These are phyloP conservation scores for Eidolon helvum DNA, from an alignment of 2,113 vertebrate species.

Conservation along the genomic window DNA sequence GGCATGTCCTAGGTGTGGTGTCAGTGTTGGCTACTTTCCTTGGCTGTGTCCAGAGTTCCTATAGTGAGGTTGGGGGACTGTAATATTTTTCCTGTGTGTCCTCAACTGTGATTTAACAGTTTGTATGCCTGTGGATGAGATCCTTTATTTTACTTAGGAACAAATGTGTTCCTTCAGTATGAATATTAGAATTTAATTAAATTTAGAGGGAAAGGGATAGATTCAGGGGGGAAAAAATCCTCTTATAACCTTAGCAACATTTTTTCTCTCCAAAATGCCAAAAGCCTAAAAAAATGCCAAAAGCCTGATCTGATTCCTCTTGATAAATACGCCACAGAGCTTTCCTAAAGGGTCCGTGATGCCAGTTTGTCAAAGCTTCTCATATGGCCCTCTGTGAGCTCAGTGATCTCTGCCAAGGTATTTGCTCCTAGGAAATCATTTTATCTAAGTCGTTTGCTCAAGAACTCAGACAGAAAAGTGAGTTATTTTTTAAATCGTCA, in stretches of 20 bases:
- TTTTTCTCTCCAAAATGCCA: neutral
- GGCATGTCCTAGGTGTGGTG: neutral
- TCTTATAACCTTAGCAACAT: neutral
- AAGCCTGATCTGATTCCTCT: neutral
- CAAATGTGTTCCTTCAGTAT: neutral
- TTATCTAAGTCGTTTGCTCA: neutral
- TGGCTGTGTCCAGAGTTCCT: neutral
- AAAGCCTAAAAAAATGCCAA: neutral
- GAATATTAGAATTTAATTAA: constrained; percentile 35
- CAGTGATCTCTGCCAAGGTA: neutral
- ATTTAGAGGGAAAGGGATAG: constrained; percentile 17
- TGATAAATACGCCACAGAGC: neutral
- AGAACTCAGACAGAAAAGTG: neutral
- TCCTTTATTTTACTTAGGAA: constrained; percentile 23
- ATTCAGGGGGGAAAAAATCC: neutral
- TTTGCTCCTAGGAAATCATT: neutral
- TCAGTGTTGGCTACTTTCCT: neutral
- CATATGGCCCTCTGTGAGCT: neutral
- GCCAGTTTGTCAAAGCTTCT: neutral
- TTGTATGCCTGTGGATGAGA: neutral
- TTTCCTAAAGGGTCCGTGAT: neutral
- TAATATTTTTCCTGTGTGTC: neutral
- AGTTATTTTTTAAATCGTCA: neutral
- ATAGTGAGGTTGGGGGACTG: neutral
- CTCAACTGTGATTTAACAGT: neutral